phyloP scores from a whole-genome alignment of 2,888 invertebrate species.

The Ornithoptera alexandrae region DNA sequence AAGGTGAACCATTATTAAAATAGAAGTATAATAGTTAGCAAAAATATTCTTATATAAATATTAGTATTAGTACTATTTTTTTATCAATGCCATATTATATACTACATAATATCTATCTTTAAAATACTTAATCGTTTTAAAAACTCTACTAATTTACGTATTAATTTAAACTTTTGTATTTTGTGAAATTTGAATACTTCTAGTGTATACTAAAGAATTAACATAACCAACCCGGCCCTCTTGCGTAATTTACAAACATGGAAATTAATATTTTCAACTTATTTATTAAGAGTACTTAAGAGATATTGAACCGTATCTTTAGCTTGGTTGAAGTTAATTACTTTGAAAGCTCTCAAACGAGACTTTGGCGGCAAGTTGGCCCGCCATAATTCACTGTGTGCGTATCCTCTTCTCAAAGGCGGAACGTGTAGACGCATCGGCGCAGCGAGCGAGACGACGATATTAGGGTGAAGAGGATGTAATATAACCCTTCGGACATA shows the following conservation, averaged over 20 bases:
- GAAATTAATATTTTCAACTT: constrained; percentile 43
- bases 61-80: no score
- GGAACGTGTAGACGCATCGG: constrained; percentile 71
- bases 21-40: no score
- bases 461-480: constrained; percentile 42
- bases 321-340: constrained; percentile 76
- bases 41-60: no score
- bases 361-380: constrained; percentile 74
- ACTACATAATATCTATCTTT: no score
- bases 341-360: constrained; percentile 71
- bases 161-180: constrained; percentile 9
- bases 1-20: background rate
- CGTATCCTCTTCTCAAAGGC: constrained; percentile 61
- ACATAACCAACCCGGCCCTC: constrained; percentile 26
- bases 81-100: no score
- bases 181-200: constrained; percentile 14
- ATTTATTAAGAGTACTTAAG: constrained; percentile 31
- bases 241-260: constrained; percentile 36
- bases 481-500: constrained; percentile 47
- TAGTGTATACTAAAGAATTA: constrained; percentile 34
- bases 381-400: constrained; percentile 66
- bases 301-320: constrained; percentile 54
- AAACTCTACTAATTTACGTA: background rate
- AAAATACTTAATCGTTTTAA: no score
- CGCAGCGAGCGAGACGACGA: constrained; percentile 56